phyloP scores from a whole-genome alignment of 2,797 vertebrate species.

The Cynodonichthys magdalenae region DNA sequence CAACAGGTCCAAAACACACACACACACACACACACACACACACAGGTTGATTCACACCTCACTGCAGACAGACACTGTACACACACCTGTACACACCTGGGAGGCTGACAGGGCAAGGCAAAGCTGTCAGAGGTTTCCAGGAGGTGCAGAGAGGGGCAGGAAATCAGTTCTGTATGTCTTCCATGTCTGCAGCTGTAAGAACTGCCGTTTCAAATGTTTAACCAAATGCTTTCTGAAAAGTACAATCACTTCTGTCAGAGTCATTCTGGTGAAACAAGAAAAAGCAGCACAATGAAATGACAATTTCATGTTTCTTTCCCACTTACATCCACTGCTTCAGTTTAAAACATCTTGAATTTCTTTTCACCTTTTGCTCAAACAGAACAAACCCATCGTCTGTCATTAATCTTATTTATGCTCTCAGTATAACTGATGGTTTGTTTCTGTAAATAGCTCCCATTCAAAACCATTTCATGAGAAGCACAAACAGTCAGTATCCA shows the following conservation, averaged over 20 bases:
- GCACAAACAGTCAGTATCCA: slow-evolving; percentile 53
- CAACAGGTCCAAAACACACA: slow-evolving; percentile 12
- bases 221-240: slow-evolving; percentile 56
- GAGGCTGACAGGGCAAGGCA: slow-evolving; percentile 39
- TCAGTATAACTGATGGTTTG: slow-evolving; percentile 38
- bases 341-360: slow-evolving; percentile 32
- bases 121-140: slow-evolving; percentile 31
- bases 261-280: slow-evolving; percentile 10
- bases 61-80: slow-evolving; percentile 24
- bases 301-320: slow-evolving; percentile 11
- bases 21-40: slow-evolving; percentile 50
- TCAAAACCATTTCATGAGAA: slow-evolving; percentile 51
- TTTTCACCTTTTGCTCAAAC: slow-evolving; percentile 22
- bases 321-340: slow-evolving; percentile 4
- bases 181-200: slow-evolving; percentile 44
- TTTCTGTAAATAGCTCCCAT: slow-evolving; percentile 35
- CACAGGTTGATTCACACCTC: slow-evolving; percentile 53
- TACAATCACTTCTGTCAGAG: slow-evolving; percentile 43
- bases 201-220: slow-evolving; percentile 43
- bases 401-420: slow-evolving; percentile 28
- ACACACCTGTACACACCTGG: slow-evolving; percentile 23
- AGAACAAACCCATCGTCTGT: slow-evolving; percentile 18
- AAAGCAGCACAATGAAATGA: slow-evolving; percentile 17
- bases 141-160: slow-evolving; percentile 45
- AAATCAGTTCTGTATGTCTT: slow-evolving; percentile 59